Conservation (phyloP, 1,140 invertebrate species). For the Sitobion miscanthi region DNA sequence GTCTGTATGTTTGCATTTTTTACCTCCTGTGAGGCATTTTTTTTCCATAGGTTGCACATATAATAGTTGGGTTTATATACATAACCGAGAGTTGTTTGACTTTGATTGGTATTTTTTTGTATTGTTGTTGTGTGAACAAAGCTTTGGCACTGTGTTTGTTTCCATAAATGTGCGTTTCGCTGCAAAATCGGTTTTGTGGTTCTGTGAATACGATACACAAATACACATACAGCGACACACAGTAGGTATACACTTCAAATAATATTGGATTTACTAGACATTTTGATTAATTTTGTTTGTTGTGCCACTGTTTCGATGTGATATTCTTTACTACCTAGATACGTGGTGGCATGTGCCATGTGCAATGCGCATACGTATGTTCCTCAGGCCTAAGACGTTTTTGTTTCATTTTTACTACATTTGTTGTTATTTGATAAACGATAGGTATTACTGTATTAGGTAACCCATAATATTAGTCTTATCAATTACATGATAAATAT, state of each 20-base stretch:
- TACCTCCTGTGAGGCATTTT: not conserved
- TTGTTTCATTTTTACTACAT: too few species aligned
- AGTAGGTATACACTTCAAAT: not conserved
- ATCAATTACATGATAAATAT: too few species aligned
- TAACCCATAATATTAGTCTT: too few species aligned
- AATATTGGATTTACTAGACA: not conserved
- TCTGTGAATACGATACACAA: not conserved
- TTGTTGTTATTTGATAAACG: too few species aligned
- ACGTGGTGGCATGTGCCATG: not conserved
- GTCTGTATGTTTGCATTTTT: not conserved
- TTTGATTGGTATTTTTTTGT: constrained; percentile 1
- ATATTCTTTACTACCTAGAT: not conserved
- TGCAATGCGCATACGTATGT: too few species aligned
- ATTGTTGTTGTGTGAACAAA: not conserved
- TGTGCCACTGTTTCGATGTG: not conserved
- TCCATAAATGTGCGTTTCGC: constrained; percentile 1
- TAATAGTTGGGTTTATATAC: not conserved
- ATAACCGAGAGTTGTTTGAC: not conserved
- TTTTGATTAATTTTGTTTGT: not conserved
- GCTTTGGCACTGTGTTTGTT: not conserved
- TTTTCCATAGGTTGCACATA: not conserved
- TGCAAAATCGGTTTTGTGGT: not conserved
- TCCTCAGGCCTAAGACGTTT: not conserved
- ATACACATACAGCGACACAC: not conserved
- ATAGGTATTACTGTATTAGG: too few species aligned